These are phyloP conservation scores for Stenolophus ochropezus DNA, from an alignment of 2,888 invertebrate species.

Conservation along the genomic window DNA sequence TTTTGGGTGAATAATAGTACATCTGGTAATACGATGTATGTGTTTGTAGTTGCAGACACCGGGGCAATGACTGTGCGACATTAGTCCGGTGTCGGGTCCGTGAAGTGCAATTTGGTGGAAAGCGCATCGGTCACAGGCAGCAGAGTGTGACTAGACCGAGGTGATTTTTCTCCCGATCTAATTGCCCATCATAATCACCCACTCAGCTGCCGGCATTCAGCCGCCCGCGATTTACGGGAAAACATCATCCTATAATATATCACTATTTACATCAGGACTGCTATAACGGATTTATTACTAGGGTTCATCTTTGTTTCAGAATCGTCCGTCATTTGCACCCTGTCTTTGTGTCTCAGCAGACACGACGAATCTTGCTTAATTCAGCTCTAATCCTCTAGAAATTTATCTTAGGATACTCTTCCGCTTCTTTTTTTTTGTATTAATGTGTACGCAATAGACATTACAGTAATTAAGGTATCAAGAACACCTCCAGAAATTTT, in stretches of 20 bases:
- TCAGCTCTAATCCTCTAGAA: no score
- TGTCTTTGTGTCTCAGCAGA: slow-evolving; percentile 9
- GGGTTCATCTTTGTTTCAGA: slow-evolving; percentile 51
- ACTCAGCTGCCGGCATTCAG: slow-evolving; percentile 47
- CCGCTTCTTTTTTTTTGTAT: no score
- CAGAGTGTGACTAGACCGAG: slow-evolving; percentile 28
- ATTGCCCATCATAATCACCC: slow-evolving; percentile 58
- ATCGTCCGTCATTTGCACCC: slow-evolving; percentile 48
- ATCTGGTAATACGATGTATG: background rate
- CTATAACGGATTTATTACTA: slow-evolving; percentile 54
- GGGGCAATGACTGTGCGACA: background rate
- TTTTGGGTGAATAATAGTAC: background rate
- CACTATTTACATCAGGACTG: slow-evolving; percentile 52
- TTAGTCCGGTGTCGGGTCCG: background rate
- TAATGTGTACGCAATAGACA: no score
- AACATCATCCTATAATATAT: slow-evolving; percentile 54
- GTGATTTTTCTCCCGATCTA: slow-evolving; percentile 48
- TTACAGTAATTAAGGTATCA: no score
- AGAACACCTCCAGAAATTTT: no score
- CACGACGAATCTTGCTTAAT: background rate
- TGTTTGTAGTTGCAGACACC: background rate
- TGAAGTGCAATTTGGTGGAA: slow-evolving; percentile 4
- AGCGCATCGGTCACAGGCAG: slow-evolving; percentile 10
- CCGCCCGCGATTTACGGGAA: slow-evolving; percentile 46
- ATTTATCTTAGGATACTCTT: no score